phyloP scores from a whole-genome alignment of 2,797 vertebrate genomes.

The Platyrinchus mystaceus region DNA sequence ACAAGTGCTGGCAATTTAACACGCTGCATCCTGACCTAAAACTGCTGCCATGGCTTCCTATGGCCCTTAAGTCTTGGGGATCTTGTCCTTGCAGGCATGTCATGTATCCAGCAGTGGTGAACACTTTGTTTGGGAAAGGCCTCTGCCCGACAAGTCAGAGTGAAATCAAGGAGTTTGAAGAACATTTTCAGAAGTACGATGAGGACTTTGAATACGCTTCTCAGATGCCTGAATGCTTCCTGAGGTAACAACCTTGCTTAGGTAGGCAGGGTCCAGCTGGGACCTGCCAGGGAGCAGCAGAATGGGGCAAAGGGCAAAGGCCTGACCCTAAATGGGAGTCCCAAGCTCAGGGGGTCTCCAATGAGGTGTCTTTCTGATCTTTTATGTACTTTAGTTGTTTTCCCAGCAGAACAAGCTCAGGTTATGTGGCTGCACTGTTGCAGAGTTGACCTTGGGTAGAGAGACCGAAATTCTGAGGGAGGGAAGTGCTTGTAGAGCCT shows the following conservation, averaged over 20 bases:
- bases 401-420: neutral
- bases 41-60: neutral
- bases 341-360: neutral
- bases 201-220: constrained; percentile 81
- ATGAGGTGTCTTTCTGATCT: neutral
- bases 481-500: neutral
- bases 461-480: neutral
- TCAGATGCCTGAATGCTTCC: constrained; percentile 79
- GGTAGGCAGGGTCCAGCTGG: neutral
- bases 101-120: constrained; percentile 80
- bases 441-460: neutral
- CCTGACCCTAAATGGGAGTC: neutral
- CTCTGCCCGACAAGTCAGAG: constrained; percentile 61
- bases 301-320: neutral
- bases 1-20: rapidly evolving
- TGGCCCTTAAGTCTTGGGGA: neutral
- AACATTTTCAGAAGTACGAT: constrained; percentile 80
- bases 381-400: neutral
- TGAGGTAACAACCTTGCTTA: constrained; percentile 70
- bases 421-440: rapidly evolving
- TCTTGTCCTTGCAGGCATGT: constrained; percentile 66
- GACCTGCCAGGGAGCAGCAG: neutral
- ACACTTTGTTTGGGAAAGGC: constrained; percentile 78
- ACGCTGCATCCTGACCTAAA: neutral
- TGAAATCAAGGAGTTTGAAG: constrained; percentile 75